Base-by-base conservation (phyloP, 2,113 vertebrate species). In the Rhinichthys klamathensis region DNA sequence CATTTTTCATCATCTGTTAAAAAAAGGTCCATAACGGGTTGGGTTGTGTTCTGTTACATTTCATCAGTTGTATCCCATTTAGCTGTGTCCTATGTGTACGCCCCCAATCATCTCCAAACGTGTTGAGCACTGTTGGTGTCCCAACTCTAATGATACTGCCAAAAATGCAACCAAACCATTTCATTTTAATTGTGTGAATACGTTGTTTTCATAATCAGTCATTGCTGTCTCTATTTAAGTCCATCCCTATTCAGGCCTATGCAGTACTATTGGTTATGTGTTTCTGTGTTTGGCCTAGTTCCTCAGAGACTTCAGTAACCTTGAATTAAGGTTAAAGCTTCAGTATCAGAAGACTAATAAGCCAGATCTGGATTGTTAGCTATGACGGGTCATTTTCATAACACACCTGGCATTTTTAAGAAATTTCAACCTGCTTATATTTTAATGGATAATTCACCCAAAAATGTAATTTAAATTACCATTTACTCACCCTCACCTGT, bases 271-370 rank as follows among this genome's bases (percentile, higher is more conserved):
- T 16, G 8, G 41, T 81, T 18, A 12, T 51, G 41, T 32, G 49
- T 51, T 51, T 44, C 16, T 81, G 23, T 27, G 38, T 58, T 46
- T 8, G 1, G 38, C 38, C 38, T 41, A 46, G 58, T 65, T 80
- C 56, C 56, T 80, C 6, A 6, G 54, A 13, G 77, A 80, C 56
- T 44, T 16, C 7, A 13, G 15, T 46, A 65, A 67, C 79, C 18
- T 81, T 81, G 25, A 81, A 51, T 30, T 69, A 69, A 51, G 79
- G 61, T 81, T 67, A 63, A 65, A 41, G 27, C 41, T 69, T 30
- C 13, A 32, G 23, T 46, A 46, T 11, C 70, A 15, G 38, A 25
- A 44, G 77, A 63, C 63, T 63, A 18, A 63, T 27, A 25, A 44
- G 12, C 35, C 32, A 4, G 25, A 49, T 73, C 18, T 73, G 23